These are phyloP conservation scores for Ctenomys sociabilis DNA, from an alignment of 2,113 vertebrate species.

Conservation along the genomic window DNA sequence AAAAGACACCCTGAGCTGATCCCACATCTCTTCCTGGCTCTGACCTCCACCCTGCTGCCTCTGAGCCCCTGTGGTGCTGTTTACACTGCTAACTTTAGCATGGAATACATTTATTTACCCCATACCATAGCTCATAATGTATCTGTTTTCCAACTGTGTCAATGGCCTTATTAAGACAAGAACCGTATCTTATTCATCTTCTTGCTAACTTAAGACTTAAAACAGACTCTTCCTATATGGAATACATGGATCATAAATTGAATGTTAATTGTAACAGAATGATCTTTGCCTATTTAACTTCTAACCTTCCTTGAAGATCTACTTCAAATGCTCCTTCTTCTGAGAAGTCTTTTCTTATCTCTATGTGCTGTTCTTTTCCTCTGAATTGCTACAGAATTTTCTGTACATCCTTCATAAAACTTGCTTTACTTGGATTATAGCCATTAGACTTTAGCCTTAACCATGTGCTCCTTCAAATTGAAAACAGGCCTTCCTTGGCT, in stretches of 20 bases:
- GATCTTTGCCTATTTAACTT: not conserved
- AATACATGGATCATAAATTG: not conserved
- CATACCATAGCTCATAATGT: not conserved
- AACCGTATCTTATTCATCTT: not conserved
- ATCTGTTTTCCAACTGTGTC: constrained; percentile 4
- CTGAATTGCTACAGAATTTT: not conserved
- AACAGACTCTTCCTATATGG: not conserved
- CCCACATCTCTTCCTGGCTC: not conserved
- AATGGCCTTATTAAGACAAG: constrained; percentile 9
- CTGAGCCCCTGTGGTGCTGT: not conserved
- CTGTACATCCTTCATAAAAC: not conserved
- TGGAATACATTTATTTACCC: not conserved
- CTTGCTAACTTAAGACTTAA: not conserved
- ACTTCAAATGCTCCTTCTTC: not conserved
- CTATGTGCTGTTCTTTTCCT: not conserved
- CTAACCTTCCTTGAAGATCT: not conserved
- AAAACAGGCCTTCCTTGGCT: not conserved
- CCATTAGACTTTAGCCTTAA: not conserved
- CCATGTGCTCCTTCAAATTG: not conserved
- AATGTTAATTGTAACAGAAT: not conserved
- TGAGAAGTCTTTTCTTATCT: not conserved
- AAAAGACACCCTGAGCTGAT: not conserved
- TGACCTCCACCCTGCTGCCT: not conserved
- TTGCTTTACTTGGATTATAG: not conserved
- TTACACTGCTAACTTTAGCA: not conserved